Base-by-base conservation (phyloP, 1,140 invertebrate genomes). In the Aphaenogaster ashmeadi region DNA sequence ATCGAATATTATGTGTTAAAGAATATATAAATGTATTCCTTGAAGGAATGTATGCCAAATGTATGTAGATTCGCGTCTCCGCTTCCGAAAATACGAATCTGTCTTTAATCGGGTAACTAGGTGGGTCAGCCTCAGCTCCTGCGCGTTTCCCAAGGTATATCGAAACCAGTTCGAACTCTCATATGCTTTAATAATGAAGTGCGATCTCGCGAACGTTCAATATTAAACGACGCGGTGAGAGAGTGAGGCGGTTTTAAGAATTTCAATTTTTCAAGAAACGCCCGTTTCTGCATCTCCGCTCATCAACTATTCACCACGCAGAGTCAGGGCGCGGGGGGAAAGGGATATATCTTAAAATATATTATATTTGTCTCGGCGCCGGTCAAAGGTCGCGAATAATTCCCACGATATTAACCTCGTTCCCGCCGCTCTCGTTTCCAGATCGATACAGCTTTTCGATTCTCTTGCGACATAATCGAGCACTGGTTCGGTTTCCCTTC, bases 291-390 rank as follows among this genome's bases (percentile, higher is more conserved):
- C 56, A 79, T 91, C 88, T 71, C 27, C 62, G 38, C 87, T 85
- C 78, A 36, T 92, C 0, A 92, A 92, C 44, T 84, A 92, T 92
- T 92, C 91, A 90, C 64, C 90, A 87, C 72, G 88, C 92, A 86
- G 41, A 52, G 78, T 74, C 69, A 67, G 89, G 74, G 86, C 64
- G 86, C 89, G 87, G 33, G 2, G n/a, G n/a, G 33, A 2, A 6
- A 3, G n/a, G n/a, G 66, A 18, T 41, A 94, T 94, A 94, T 94
- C 94, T 93, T 94, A 94, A 94, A 94, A 94, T 94, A 94, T 94
- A 92, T 94, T 94, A 94, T 94, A 94, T 94, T 94, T 94, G 94
- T 91, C 90, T 67, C 79, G 86, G 21, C 71, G 89, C 88, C 89
- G 93, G 91, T 93, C 93, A 94, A 94, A 94, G 92, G 91, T 93